phyloP scores from a whole-genome alignment of 1,140 invertebrate species.

The Metopolophium dirhodum region DNA sequence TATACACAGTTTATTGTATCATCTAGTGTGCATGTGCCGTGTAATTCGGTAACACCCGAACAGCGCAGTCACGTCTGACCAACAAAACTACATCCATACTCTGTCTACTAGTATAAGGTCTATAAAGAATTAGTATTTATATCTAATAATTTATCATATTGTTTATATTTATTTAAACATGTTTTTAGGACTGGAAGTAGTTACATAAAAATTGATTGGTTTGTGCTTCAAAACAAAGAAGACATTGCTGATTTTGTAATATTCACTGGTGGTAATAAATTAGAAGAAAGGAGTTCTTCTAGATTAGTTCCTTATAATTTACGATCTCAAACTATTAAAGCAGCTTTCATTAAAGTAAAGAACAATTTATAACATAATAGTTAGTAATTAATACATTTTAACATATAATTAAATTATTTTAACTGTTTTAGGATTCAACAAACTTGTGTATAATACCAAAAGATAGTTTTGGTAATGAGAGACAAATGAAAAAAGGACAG shows the following conservation, averaged over 20 bases:
- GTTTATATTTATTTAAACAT: background rate
- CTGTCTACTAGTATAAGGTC: no score
- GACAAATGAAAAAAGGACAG: conserved; percentile 40
- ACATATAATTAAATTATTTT: background rate
- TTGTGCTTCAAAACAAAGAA: conserved; percentile 48
- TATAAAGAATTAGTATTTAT: no score
- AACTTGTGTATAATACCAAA: conserved; percentile 46
- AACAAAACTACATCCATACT: no score
- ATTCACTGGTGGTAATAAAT: conserved; percentile 10
- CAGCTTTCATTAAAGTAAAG: conserved; percentile 14
- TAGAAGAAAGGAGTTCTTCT: conserved; percentile 25
- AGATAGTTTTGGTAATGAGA: conserved; percentile 48
- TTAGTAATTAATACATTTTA: background rate
- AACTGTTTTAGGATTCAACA: conserved; percentile 28
- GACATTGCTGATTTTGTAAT: conserved; percentile 52
- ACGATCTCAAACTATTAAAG: conserved; percentile 41
- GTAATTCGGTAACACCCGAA: no score
- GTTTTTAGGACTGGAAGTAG: background rate
- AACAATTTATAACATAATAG: background rate
- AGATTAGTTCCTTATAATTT: conserved; percentile 41
- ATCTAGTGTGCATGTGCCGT: no score
- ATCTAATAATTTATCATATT: background rate
- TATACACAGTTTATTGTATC: no score
- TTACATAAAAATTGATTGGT: conserved; percentile 33
- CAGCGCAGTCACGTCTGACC: no score